These are phyloP conservation scores for Ochropacha duplaris DNA, from an alignment of 2,888 invertebrate species.

Conservation along the genomic window DNA sequence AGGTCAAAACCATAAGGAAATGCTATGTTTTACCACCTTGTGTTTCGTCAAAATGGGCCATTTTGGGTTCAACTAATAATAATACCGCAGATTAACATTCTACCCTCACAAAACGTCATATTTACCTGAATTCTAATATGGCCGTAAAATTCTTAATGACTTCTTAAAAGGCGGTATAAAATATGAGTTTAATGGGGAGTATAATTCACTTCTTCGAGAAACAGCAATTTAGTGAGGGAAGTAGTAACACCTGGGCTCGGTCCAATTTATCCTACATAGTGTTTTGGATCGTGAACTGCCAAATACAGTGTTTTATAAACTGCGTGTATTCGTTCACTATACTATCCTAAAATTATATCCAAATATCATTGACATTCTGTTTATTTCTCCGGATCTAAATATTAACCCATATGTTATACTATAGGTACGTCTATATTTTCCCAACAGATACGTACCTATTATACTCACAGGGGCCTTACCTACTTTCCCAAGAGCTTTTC, in stretches of 20 bases:
- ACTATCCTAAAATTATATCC: neutral
- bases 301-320: conserved; percentile 1
- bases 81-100: neutral
- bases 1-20: neutral
- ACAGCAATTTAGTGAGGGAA: conserved; percentile 36
- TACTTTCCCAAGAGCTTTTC: neutral
- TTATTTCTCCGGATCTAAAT: neutral
- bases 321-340: neutral
- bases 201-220: conserved; percentile 8
- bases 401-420: neutral
- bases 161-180: conserved; percentile 11
- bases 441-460: neutral
- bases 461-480: neutral
- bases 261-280: conserved; percentile 48
- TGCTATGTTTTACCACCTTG: neutral
- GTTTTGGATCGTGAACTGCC: conserved; percentile 29
- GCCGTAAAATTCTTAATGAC: conserved; percentile 17
- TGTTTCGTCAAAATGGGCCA: neutral
- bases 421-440: neutral
- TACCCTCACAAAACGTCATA: neutral
- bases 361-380: neutral
- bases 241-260: conserved; percentile 51
- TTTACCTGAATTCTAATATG: conserved; percentile 8
- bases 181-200: too few species aligned
- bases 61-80: neutral